Evolutionary conservation across 2,888 invertebrate genomes (phyloP), one percentile per base, ranked within the genome.

Genomic region (Macrosoma leucophasiata): DNA sequence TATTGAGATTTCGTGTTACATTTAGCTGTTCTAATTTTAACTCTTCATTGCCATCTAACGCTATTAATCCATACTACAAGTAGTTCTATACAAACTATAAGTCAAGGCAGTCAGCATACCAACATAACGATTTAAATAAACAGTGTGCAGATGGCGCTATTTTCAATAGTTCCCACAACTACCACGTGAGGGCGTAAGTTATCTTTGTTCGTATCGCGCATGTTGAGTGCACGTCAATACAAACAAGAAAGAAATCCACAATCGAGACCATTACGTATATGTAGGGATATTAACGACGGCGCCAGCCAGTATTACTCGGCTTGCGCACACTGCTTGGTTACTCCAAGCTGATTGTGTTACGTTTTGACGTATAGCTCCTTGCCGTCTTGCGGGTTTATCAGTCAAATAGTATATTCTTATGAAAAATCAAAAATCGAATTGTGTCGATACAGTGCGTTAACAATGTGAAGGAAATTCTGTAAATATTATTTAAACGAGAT

Each of bases 141-240:
- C n/a, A n/a, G n/a, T n/a, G n/a, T 24, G 29, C 37, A 57, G 58
- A 62, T 58, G 66, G 53, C 60, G 59, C 50, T 39, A 30, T 24
- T 42, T 23, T 14, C 33, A 34, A 15, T 48, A 45, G 46, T 54
- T 43, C 37, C 21, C 24, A 18, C 21, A 24, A 29, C 35, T 19
- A 10, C 38, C 51, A 39, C 45, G 37, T 38, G 57, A 46, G 39
- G 49, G 69, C 69, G 63, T 60, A 53, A 50, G 43, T 29, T 14
- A 37, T 35, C 41, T 36, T 50, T 29, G 36, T 28, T 29, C 47
- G 39, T 49, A 60, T 53, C 64, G 76, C 79, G 76, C 77, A 74
- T 61, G 68, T 58, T 52, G 55, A 48, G 50, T 54, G 55, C 62
- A 75, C 77, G 78, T 82, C 81, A 78, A 82, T 82, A 79, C 75